Percentiles rank a stretch among this genome's conserved stretches.
phyloP scores from a whole-genome alignment of 2,797 vertebrate genomes.

The Gymnoscopelus braueri region DNA sequence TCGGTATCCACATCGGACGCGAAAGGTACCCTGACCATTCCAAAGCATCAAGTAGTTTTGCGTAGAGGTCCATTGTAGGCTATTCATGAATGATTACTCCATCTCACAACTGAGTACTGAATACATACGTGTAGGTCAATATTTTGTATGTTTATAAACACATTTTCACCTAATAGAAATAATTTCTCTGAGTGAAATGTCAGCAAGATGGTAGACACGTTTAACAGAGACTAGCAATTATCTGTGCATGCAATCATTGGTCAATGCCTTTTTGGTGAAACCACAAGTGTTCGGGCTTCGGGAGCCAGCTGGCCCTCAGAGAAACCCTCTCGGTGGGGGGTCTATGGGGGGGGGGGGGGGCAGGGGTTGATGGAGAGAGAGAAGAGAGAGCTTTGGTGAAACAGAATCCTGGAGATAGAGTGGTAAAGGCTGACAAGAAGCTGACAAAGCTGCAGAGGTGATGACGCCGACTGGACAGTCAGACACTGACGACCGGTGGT shows the following conservation, averaged over 20 bases:
- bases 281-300: background rate
- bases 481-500: constrained; percentile 46
- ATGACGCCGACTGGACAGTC: constrained; percentile 57
- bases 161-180: too few relatives aligned
- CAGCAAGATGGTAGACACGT: too few relatives aligned
- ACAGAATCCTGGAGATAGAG: constrained; percentile 54
- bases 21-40: too few relatives aligned
- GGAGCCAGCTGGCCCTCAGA: constrained; percentile 11
- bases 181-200: too few relatives aligned
- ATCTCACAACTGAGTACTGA: constrained; percentile 9
- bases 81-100: background rate
- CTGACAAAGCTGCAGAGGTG: constrained; percentile 40
- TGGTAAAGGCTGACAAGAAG: constrained; percentile 40
- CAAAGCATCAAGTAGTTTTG: background rate
- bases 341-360: background rate
- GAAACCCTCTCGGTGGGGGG: constrained; percentile 44
- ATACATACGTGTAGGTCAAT: constrained; percentile 22
- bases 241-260: background rate
- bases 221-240: too few relatives aligned
- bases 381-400: constrained; percentile 36
- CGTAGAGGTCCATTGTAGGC: constrained; percentile 14
- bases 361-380: background rate
- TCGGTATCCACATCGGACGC: too few relatives aligned
- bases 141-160: constrained; percentile 2
- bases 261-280: constrained; percentile 12